These are phyloP conservation scores for Ypsolopha sequella DNA, from an alignment of 2,888 invertebrate genomes.

Conservation along the genomic window DNA sequence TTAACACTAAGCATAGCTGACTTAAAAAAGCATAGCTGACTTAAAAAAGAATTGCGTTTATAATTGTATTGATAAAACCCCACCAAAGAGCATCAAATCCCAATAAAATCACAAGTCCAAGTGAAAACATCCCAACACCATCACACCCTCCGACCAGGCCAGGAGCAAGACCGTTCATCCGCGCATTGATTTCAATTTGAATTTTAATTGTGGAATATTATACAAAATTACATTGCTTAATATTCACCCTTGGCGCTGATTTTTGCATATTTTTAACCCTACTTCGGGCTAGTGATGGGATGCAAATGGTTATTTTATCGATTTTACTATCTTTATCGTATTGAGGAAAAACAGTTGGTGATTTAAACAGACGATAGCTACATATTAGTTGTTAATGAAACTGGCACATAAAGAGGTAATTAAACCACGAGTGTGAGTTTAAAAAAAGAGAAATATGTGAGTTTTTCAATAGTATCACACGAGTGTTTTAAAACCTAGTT, in stretches of 20 bases:
- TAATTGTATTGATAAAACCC: too few relatives aligned
- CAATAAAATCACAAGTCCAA: neutral
- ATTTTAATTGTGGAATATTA: slow-evolving; percentile 71
- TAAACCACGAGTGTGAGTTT: too few relatives aligned
- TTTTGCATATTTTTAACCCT: slow-evolving; percentile 68
- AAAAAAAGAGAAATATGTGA: too few relatives aligned
- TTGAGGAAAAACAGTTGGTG: too few relatives aligned
- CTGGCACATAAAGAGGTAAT: too few relatives aligned
- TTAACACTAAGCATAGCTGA: too few relatives aligned
- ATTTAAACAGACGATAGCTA: neutral
- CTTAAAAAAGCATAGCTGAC: too few relatives aligned
- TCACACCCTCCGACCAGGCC: neutral
- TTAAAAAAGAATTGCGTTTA: too few relatives aligned
- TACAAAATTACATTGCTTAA: slow-evolving; percentile 67
- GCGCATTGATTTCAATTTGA: slow-evolving; percentile 71
- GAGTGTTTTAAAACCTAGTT: too few relatives aligned
- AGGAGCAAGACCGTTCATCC: slow-evolving; percentile 7
- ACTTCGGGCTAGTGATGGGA: slow-evolving; percentile 12
- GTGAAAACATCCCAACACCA: neutral
- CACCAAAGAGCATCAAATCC: neutral
- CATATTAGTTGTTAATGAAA: too few relatives aligned
- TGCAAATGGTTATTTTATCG: neutral
- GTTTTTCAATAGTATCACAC: too few relatives aligned
- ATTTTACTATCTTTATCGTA: neutral
- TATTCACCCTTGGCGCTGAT: slow-evolving; percentile 63